A percentile compares a stretch with the other conserved stretches of the same genome.
Evolutionary conservation across 2,888 invertebrate genomes (phyloP).

Genomic region (Agonopterix heracliana): DNA sequence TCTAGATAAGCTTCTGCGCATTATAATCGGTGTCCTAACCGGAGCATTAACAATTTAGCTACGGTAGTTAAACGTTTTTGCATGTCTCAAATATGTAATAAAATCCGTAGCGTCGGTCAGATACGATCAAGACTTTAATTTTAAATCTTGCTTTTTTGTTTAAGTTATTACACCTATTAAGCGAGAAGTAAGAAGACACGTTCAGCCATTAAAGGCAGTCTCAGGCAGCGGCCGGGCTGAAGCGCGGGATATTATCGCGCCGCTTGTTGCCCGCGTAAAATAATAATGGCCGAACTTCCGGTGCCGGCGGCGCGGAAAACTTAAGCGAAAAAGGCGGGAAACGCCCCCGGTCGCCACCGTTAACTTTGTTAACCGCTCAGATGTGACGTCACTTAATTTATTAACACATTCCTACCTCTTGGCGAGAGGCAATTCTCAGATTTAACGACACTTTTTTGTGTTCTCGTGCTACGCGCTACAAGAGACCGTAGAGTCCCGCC

Average conservation of each 20-base stretch:
- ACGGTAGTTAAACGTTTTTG: background rate
- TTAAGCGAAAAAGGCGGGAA: constrained; percentile 71
- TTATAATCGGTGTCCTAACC: too few species aligned
- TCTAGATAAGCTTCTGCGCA: too few species aligned
- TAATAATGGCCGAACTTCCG: constrained; percentile 77
- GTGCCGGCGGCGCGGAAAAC: constrained; percentile 74
- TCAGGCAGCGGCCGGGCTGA: constrained; percentile 49
- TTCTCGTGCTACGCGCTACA: constrained; percentile 46
- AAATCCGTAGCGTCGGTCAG: constrained; percentile 10
- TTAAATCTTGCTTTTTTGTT: constrained; percentile 59
- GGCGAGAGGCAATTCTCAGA: constrained; percentile 44
- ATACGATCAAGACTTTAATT: constrained; percentile 37
- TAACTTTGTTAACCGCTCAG: constrained; percentile 63
- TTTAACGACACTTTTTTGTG: constrained; percentile 58
- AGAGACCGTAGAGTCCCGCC: constrained; percentile 28
- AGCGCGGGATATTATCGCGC: constrained; percentile 74
- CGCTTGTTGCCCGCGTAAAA: constrained; percentile 77
- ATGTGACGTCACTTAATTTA: constrained; percentile 76
- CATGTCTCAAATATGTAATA: constrained; percentile 3
- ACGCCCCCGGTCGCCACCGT: constrained; percentile 62
- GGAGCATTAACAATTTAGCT: too few species aligned
- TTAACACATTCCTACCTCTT: constrained; percentile 64
- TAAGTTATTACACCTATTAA: constrained; percentile 74
- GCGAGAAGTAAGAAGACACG: constrained; percentile 71
- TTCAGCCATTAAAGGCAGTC: constrained; percentile 64